Evolutionary conservation across 2,888 invertebrate species (phyloP), one percentile per base, ranked within the genome.

Genomic region (Lepidonotus clava): DNA sequence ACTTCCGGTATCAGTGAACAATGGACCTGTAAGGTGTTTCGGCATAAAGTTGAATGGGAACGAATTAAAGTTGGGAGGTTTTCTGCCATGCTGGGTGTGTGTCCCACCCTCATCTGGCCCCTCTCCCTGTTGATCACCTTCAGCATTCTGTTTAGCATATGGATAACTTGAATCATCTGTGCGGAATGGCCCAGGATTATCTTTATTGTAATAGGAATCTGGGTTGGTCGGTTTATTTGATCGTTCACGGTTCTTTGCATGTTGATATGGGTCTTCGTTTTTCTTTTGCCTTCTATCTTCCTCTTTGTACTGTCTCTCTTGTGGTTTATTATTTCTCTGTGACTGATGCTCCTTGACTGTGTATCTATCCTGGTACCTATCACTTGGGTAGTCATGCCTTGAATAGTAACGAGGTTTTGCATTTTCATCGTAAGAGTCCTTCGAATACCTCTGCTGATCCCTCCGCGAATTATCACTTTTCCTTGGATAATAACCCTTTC

Each of bases 1-100:
- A 28, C 51, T 51, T 24, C 80, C 80, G 18, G n/a, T 24, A 14
- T 46, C 34, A 46, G 24, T 80, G 46, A 80, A 80, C 80, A 80
- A 24, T 24, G 80, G 80, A 18, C 80, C 80, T 14, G 80, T 80
- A 6, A 80, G 46, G 21, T 80, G 80, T 34, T 41, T 80, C 5
- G 80, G 80, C 80, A 80, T 80, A 46, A 80, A 80, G 46, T 80
- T 80, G 28, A 80, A 80, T 14, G 80, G 80, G 46, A 80, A 80
- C 24, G 80, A n/a, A 24, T 80, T 34, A 46, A 80, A 80, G 14
- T 18, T 34, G 11, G 80, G 80, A 1, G 80, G 80, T 51, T 80
- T 80, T 1, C 80, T 18, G 46, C 80, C 80, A 11, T 80, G 34
- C 28, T 80, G 21, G 41, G 41, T 51, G 18, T 80, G 80, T 1